Percentiles rank a stretch among this genome's conserved stretches.
Conservation (phyloP, 2,797 vertebrate genomes). For the Rhinophrynus dorsalis region DNA sequence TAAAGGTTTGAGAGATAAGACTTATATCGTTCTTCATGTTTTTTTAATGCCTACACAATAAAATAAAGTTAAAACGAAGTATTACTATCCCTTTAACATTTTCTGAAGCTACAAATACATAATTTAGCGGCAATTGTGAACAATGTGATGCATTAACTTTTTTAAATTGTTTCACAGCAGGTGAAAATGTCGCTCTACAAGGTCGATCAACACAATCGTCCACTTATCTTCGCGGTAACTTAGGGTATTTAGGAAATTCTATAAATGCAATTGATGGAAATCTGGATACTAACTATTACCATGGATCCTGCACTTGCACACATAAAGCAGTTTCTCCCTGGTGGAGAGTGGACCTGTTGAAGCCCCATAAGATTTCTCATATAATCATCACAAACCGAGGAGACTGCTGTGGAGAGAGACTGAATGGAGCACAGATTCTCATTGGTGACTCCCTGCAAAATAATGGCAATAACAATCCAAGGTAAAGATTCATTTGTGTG, state of each 20-base stretch:
- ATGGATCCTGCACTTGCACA: not conserved
- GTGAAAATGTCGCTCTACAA: not conserved
- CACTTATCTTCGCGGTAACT: not conserved
- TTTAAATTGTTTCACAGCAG: not conserved
- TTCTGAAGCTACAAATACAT: no score
- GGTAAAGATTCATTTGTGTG: no score
- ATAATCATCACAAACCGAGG: constrained; percentile 19
- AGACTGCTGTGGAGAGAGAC: constrained; percentile 8
- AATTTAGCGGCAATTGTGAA: no score
- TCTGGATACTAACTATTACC: not conserved
- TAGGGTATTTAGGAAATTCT: not conserved
- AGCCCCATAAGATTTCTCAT: not conserved
- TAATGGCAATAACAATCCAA: not conserved
- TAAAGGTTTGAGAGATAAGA: no score
- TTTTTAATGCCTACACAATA: no score
- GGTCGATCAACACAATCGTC: not conserved
- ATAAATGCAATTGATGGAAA: constrained; percentile 12
- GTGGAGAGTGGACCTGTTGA: constrained; percentile 26
- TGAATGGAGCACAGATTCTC: not conserved
- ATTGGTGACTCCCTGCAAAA: not conserved
- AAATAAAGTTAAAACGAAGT: no score
- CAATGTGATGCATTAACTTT: no score
- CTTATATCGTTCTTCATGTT: no score
- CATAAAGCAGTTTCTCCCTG: not conserved
- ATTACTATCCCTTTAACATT: no score